phyloP scores from a whole-genome alignment of 2,113 vertebrate species.

The Patagioenas fasciata region DNA sequence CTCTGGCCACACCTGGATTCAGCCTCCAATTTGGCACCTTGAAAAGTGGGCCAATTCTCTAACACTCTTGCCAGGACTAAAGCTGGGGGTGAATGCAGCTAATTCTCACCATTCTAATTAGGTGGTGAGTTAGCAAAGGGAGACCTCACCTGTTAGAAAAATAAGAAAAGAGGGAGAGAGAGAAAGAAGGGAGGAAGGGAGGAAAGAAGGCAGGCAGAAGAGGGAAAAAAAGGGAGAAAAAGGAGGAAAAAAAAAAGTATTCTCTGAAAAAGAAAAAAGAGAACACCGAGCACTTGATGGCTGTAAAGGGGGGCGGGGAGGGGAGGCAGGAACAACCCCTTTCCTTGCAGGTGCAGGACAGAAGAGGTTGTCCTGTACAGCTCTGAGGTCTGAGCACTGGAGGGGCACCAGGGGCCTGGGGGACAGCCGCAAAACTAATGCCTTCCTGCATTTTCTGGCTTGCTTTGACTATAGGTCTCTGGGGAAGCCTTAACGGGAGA shows the following conservation, averaged over 20 bases:
- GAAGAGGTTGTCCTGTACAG: neutral
- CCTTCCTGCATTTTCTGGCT: neutral
- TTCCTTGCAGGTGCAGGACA: neutral
- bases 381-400: neutral
- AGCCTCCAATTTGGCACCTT: constrained; percentile 69
- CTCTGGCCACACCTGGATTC: constrained; percentile 67
- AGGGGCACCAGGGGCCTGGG: neutral
- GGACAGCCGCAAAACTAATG: accelerated
- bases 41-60: constrained; percentile 64
- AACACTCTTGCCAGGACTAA: constrained; percentile 41
- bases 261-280: neutral
- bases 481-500: neutral
- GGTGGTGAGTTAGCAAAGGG: constrained; percentile 8
- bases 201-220: neutral
- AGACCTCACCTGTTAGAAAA: constrained; percentile 38
- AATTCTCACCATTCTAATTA: constrained; percentile 66
- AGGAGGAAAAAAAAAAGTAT: neutral
- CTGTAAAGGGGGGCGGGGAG: neutral
- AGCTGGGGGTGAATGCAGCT: constrained; percentile 59
- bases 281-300: neutral
- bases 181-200: neutral
- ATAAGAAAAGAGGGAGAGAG: neutral
- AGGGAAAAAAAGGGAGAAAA: neutral
- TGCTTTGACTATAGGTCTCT: neutral
- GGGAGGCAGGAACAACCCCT: neutral